phyloP scores from a whole-genome alignment of 2,888 invertebrate genomes.

The Actias luna region DNA sequence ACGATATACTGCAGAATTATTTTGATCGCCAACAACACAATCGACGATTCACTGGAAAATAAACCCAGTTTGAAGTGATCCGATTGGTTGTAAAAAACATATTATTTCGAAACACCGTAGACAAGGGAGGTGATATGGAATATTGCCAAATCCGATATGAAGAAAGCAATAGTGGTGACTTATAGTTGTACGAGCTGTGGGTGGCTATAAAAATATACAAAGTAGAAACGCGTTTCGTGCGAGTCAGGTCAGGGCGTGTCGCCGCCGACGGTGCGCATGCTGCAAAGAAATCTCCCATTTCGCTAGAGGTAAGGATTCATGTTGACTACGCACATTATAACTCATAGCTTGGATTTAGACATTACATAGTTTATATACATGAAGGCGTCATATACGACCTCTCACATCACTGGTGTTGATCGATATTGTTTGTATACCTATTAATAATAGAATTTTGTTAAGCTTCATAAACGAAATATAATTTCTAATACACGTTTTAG shows the following conservation, averaged over 20 bases:
- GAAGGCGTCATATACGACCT: not conserved
- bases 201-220: slow-evolving; percentile 42
- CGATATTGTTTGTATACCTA: not conserved
- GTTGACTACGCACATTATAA: not conserved
- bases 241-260: slow-evolving; percentile 30
- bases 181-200: slow-evolving; percentile 35
- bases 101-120: slow-evolving; percentile 35
- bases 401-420: not conserved
- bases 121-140: slow-evolving; percentile 38
- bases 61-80: slow-evolving; percentile 3
- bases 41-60: slow-evolving; percentile 17
- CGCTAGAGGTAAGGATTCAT: not conserved
- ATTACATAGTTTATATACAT: not conserved
- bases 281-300: slow-evolving; percentile 22
- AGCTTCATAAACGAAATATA: not conserved
- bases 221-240: slow-evolving; percentile 30
- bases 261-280: slow-evolving; percentile 27
- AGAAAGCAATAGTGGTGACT: slow-evolving; percentile 37
- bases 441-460: not conserved
- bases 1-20: slow-evolving; percentile 8
- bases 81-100: slow-evolving; percentile 13
- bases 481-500: not conserved
- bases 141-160: slow-evolving; percentile 41
- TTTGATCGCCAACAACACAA: slow-evolving; percentile 23
- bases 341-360: not conserved